phyloP scores from a whole-genome alignment of 2,888 invertebrate genomes.

The Chrysotoxum bicinctum region DNA sequence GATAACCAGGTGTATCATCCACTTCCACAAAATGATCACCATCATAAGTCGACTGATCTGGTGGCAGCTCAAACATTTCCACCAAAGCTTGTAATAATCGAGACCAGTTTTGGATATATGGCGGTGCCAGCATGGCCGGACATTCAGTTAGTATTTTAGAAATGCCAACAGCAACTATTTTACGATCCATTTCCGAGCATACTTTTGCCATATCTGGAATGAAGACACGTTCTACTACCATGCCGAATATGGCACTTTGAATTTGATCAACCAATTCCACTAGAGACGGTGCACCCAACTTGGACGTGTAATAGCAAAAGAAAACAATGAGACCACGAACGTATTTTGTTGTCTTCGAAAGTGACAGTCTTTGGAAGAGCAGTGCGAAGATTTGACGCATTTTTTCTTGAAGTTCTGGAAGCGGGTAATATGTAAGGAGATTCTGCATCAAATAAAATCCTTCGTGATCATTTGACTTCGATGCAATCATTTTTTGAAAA shows the following conservation, averaged over 20 bases:
- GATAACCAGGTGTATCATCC: conserved; percentile 93
- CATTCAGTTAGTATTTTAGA: conserved; percentile 92
- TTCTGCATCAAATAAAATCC: conserved; percentile 95
- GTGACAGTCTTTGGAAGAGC: conserved; percentile 95
- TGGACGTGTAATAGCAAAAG: conserved; percentile 92
- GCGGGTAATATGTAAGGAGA: conserved; percentile 91
- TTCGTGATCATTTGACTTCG: conserved; percentile 97
- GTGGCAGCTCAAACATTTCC: conserved; percentile 93
- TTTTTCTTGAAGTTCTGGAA: conserved; percentile 88
- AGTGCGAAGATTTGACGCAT: conserved; percentile 94
- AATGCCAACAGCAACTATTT: conserved; percentile 95
- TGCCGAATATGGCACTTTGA: conserved; percentile 95
- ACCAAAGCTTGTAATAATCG: conserved; percentile 88
- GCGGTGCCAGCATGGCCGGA: conserved; percentile 85
- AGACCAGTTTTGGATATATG: conserved; percentile 86
- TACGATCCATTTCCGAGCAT: conserved; percentile 90
- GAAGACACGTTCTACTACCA: conserved; percentile 95
- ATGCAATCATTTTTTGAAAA: conserved; percentile 97
- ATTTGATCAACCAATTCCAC: conserved; percentile 92
- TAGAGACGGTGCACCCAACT: conserved; percentile 89
- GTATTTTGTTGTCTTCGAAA: conserved; percentile 97
- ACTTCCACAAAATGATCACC: conserved; percentile 95
- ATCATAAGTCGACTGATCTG: conserved; percentile 89
- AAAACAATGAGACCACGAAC: conserved; percentile 95
- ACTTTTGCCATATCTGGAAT: conserved; percentile 94